Percentiles rank a stretch among this genome's conserved stretches.
Evolutionary conservation across 2,113 vertebrate genomes (phyloP).

Genomic region (Chitala chitala): DNA sequence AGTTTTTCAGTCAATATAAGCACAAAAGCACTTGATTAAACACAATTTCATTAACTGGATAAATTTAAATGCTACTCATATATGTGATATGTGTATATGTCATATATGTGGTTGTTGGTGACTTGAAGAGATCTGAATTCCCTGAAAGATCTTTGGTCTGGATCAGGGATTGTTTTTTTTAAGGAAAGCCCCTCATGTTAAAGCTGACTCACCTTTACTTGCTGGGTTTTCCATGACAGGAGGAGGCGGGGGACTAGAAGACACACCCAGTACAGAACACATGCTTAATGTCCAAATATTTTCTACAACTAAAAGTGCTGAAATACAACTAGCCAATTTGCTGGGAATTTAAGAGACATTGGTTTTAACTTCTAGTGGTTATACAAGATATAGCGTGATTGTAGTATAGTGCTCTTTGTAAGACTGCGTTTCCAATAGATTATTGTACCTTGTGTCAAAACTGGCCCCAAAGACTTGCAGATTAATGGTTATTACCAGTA

Average conservation of each 20-base stretch:
- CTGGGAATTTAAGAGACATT: background rate
- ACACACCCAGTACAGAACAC: slow-evolving; percentile 9
- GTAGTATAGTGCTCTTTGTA: too few relatives aligned
- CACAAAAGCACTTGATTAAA: background rate
- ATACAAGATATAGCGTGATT: background rate
- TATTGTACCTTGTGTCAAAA: background rate
- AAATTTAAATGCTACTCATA: background rate
- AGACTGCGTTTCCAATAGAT: background rate
- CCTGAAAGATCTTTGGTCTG: too few relatives aligned
- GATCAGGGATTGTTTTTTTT: background rate
- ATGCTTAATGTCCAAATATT: background rate
- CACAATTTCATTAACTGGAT: background rate
- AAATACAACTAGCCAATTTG: background rate
- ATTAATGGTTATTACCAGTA: background rate
- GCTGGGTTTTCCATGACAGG: slow-evolving; percentile 25
- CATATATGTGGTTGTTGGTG: background rate
- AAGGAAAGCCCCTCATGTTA: background rate
- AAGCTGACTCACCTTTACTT: background rate
- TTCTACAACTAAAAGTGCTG: background rate
- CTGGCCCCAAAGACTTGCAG: background rate
- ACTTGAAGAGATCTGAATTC: background rate
- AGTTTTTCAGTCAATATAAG: background rate
- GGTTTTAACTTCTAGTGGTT: background rate
- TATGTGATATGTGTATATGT: background rate
- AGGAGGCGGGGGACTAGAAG: slow-evolving; percentile 42